A percentile compares a stretch with the other conserved stretches of the same genome.
Evolutionary conservation across 2,888 invertebrate genomes (phyloP).

Genomic region (Drepana falcataria): DNA sequence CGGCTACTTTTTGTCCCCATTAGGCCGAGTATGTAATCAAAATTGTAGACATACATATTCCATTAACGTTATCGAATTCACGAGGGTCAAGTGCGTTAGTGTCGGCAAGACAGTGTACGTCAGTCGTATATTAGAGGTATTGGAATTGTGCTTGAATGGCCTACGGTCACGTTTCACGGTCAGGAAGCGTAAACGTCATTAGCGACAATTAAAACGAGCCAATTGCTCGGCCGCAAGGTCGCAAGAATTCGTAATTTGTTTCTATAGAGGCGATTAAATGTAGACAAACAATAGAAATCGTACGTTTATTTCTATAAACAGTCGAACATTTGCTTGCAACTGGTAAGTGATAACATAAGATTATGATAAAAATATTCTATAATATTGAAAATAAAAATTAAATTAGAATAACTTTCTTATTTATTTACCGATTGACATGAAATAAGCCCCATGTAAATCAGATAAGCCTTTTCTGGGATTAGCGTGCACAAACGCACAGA

Average conservation of each 20-base stretch:
- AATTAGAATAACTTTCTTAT: too few species aligned
- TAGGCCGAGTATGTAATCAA: background rate
- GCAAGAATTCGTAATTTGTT: conserved; percentile 26
- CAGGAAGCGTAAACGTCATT: conserved; percentile 55
- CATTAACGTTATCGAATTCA: conserved; percentile 17
- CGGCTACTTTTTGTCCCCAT: background rate
- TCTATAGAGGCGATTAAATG: conserved; percentile 22
- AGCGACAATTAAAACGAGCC: conserved; percentile 46
- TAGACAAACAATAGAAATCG: background rate
- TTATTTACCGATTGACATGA: too few species aligned
- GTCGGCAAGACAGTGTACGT: conserved; percentile 18
- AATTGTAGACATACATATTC: background rate
- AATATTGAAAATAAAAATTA: too few species aligned
- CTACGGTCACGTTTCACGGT: conserved; percentile 30
- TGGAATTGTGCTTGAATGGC: conserved; percentile 16
- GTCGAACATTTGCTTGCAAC: too few species aligned
- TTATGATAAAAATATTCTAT: too few species aligned
- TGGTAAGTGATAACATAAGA: too few species aligned
- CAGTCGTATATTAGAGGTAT: conserved; percentile 25
- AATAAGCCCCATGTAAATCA: too few species aligned
- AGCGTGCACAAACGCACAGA: too few species aligned
- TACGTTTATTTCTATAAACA: background rate
- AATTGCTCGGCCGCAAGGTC: conserved; percentile 45
- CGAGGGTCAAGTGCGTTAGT: conserved; percentile 22
- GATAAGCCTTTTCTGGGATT: too few species aligned